A percentile compares a stretch with the other conserved stretches of the same genome.
Evolutionary conservation across 2,113 vertebrate genomes (phyloP).

Genomic region (Cryptoleucopteryx plumbea): DNA sequence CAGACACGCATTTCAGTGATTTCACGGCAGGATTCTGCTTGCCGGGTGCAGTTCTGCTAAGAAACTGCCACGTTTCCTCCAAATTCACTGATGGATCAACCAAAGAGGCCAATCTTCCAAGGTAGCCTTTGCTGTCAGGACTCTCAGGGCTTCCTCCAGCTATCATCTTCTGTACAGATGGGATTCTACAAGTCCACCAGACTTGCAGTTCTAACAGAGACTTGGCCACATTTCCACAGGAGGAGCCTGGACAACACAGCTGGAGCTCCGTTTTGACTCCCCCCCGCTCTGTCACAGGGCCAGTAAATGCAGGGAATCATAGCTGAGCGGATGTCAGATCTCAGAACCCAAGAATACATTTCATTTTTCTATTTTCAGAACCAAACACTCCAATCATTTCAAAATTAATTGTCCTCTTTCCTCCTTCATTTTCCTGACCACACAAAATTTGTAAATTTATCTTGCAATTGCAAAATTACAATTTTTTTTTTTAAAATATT

Average conservation of each 20-base stretch:
- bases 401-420: not conserved
- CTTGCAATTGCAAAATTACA: not conserved
- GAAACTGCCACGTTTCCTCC: not conserved
- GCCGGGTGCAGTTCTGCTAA: not conserved
- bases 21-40: not conserved
- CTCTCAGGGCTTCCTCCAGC: not conserved
- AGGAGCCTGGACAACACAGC: not conserved
- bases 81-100: not conserved
- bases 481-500: too few species aligned
- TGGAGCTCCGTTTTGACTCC: not conserved
- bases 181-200: not conserved
- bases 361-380: not conserved
- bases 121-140: not conserved
- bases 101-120: not conserved
- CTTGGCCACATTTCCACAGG: accelerated
- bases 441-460: not conserved
- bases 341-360: not conserved
- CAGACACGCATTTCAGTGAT: not conserved
- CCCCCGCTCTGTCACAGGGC: not conserved
- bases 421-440: not conserved
- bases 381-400: not conserved
- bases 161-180: not conserved
- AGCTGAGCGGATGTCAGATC: not conserved
- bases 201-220: not conserved
- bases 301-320: accelerated